A percentile compares a stretch with the other conserved stretches of the same genome.
phyloP scores from a whole-genome alignment of 2,888 invertebrate species.

The Ctena decussata region DNA sequence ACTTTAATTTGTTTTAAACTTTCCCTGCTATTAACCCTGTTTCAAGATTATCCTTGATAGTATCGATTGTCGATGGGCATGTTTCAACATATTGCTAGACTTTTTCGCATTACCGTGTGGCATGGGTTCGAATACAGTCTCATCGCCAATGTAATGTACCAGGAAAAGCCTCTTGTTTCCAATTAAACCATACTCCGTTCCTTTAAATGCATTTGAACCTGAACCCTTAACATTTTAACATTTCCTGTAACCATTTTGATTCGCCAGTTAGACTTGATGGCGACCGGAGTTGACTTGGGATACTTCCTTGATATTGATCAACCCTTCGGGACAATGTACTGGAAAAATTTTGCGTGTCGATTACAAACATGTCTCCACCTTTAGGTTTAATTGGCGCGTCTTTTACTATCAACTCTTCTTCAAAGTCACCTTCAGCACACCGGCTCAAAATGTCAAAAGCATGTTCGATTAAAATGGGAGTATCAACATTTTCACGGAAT shows the following conservation, averaged over 20 bases:
- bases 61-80: slow-evolving; percentile 10
- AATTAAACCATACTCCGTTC: slow-evolving; percentile 8
- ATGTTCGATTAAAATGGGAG: background rate
- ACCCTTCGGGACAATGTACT: background rate
- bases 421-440: background rate
- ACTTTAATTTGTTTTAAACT: slow-evolving; percentile 25
- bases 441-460: background rate
- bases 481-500: background rate
- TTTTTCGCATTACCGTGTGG: slow-evolving; percentile 23
- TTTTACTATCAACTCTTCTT: background rate
- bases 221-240: background rate
- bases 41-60: slow-evolving; percentile 2
- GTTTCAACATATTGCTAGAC: background rate
- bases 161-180: slow-evolving; percentile 11
- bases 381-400: background rate
- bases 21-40: background rate
- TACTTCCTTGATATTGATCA: background rate
- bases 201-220: slow-evolving; percentile 5
- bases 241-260: background rate
- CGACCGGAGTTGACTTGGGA: background rate
- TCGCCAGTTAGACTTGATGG: background rate
- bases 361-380: background rate
- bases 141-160: slow-evolving; percentile 29
- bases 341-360: background rate
- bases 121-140: slow-evolving; percentile 1